Percentiles rank a stretch among this genome's conserved stretches.
Evolutionary conservation across 2,797 vertebrate genomes (phyloP).

Genomic region (Euphonia xanthogaster): DNA sequence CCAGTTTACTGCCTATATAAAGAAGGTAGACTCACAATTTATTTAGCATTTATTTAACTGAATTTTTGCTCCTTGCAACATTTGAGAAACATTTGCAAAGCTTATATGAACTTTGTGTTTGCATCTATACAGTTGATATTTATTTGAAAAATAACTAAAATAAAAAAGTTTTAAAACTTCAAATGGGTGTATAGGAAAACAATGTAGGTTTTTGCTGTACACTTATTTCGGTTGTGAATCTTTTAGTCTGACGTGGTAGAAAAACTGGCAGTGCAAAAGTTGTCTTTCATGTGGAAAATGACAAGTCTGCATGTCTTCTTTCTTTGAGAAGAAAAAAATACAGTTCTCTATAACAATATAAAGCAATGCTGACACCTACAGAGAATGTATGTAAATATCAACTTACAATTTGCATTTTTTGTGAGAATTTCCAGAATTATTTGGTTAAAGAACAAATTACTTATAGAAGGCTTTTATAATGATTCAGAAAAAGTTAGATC

Average conservation of each 20-base stretch:
- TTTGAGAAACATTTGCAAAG: neutral
- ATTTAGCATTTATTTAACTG: neutral
- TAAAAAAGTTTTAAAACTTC: neutral
- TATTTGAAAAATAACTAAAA: neutral
- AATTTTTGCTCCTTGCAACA: neutral
- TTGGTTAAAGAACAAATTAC: neutral
- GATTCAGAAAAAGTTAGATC: neutral
- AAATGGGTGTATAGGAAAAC: neutral
- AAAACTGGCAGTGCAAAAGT: neutral
- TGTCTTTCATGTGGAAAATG: conserved; percentile 25
- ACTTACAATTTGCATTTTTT: conserved; percentile 31
- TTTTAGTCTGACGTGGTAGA: neutral
- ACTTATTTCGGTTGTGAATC: neutral
- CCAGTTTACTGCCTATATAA: neutral
- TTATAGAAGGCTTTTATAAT: neutral
- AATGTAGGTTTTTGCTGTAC: neutral
- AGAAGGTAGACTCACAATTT: neutral
- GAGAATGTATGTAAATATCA: conserved; percentile 69
- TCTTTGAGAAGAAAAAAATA: conserved; percentile 46
- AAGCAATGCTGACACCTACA: conserved; percentile 77
- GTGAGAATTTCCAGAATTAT: neutral
- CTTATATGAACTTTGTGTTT: neutral
- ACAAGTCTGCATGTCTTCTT: neutral
- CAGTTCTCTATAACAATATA: conserved; percentile 35
- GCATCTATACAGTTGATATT: neutral